phyloP scores from a whole-genome alignment of 2,113 vertebrate species.

The Reinhardtius hippoglossoides region DNA sequence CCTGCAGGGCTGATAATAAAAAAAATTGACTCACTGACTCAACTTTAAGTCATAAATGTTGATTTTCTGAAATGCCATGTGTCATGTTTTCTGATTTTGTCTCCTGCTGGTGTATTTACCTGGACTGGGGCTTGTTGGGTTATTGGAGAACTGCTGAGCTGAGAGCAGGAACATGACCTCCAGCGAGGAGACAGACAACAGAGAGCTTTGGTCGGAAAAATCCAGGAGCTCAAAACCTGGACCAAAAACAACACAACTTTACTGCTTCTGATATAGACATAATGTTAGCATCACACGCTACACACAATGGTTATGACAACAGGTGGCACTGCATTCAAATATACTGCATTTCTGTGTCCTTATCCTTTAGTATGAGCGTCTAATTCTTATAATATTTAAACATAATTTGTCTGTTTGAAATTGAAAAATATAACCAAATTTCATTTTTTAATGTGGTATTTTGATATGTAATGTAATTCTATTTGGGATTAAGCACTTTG shows the following conservation, averaged over 20 bases:
- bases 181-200: slow-evolving; percentile 89
- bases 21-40: not conserved
- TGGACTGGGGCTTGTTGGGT: slow-evolving; percentile 79
- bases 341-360: not conserved
- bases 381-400: no score
- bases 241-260: not conserved
- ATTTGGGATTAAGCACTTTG: no score
- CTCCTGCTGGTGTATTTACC: slow-evolving; percentile 71
- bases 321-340: not conserved
- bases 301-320: not conserved
- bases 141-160: slow-evolving; percentile 89
- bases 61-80: not conserved
- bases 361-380: no score
- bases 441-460: not conserved
- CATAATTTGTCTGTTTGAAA: no score
- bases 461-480: not conserved
- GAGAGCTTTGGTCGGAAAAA: slow-evolving; percentile 87
- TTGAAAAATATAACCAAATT: no score
- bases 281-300: not conserved
- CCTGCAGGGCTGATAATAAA: slow-evolving; percentile 71
- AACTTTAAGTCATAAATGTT: not conserved
- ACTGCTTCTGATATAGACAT: not conserved
- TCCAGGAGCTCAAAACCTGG: slow-evolving; percentile 92
- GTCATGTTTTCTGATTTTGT: not conserved
- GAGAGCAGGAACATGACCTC: slow-evolving; percentile 91